A percentile compares a stretch with the other conserved stretches of the same genome.
Conservation (phyloP, 2,797 vertebrate genomes). For the Xerus rutilus region DNA sequence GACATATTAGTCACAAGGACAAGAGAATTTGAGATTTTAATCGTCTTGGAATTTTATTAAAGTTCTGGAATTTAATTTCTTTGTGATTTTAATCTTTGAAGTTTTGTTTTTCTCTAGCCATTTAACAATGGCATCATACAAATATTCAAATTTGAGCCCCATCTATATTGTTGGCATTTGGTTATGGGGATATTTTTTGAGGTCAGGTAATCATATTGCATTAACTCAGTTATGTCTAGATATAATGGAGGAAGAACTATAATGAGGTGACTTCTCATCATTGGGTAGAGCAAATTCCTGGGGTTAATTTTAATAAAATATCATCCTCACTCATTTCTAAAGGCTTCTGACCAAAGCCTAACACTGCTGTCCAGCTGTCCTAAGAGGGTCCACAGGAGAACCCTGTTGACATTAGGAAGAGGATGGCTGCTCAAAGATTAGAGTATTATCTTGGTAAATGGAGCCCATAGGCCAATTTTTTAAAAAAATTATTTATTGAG, state of each 20-base stretch:
- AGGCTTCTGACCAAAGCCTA: background rate
- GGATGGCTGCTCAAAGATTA: background rate
- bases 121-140: background rate
- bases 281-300: background rate
- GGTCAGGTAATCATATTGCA: background rate
- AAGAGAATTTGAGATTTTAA: constrained; percentile 44
- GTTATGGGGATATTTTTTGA: background rate
- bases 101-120: constrained; percentile 25
- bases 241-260: background rate
- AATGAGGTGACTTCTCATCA: background rate
- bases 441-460: background rate
- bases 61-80: constrained; percentile 55
- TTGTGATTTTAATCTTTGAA: constrained; percentile 62
- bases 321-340: background rate
- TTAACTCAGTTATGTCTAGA: background rate
- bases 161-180: background rate
- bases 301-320: background rate
- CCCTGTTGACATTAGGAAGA: background rate
- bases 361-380: background rate
- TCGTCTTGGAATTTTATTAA: background rate
- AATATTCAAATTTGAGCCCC: background rate
- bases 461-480: too few relatives aligned
- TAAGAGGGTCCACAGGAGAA: background rate
- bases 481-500: too few relatives aligned
- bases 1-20: background rate